phyloP scores from a whole-genome alignment of 2,888 invertebrate genomes.

The Polydrusus tereticollis region DNA sequence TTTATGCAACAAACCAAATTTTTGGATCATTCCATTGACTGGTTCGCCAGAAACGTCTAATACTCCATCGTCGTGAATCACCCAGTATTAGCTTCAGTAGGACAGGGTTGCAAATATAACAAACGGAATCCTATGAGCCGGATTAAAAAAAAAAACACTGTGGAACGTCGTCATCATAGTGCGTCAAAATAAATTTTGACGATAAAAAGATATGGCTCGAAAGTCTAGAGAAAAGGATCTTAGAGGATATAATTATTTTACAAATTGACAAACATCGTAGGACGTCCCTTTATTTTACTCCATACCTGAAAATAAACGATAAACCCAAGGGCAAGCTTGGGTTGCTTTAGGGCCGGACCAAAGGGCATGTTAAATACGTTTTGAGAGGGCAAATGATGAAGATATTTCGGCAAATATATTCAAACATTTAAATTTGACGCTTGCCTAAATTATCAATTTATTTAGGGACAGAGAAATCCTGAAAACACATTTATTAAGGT shows the following conservation, averaged over 20 bases:
- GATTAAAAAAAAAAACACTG: too few species aligned
- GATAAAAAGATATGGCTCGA: too few species aligned
- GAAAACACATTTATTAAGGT: background rate
- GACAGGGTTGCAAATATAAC: too few species aligned
- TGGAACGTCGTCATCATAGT: too few species aligned
- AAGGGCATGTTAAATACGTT: constrained; percentile 27
- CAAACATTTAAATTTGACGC: constrained; percentile 3
- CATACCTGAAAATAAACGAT: constrained; percentile 6
- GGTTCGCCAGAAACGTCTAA: too few species aligned
- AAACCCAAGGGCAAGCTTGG: constrained; percentile 9
- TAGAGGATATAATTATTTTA: background rate
- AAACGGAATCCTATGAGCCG: too few species aligned
- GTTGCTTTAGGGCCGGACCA: constrained; percentile 7
- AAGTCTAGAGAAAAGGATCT: too few species aligned
- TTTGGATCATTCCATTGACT: too few species aligned
- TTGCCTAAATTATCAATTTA: constrained; percentile 2
- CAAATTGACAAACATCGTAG: background rate
- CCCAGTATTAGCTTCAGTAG: too few species aligned
- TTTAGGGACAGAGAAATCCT: background rate
- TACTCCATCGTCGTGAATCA: too few species aligned
- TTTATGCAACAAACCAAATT: too few species aligned
- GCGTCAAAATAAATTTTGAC: too few species aligned
- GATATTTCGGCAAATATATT: constrained; percentile 22
- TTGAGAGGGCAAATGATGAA: constrained; percentile 9
- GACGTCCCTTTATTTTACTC: constrained; percentile 2